phyloP scores from a whole-genome alignment of 2,888 invertebrate species.

The Rhimphoctona megacephalus region DNA sequence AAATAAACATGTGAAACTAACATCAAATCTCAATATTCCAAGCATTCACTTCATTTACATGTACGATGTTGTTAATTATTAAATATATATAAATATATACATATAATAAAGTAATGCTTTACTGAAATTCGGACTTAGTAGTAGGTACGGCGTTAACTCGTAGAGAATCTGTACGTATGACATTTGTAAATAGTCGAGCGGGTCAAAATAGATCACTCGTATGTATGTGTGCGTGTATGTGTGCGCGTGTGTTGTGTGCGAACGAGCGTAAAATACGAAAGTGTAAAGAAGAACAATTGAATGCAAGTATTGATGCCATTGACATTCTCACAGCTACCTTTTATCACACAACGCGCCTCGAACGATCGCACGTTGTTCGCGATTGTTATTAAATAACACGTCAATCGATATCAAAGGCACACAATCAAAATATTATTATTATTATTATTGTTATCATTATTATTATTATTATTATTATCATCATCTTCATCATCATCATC shows the following conservation, averaged over 20 bases:
- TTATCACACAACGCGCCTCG: conserved; percentile 68
- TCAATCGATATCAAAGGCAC: conserved; percentile 67
- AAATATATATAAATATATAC: conserved; percentile 73
- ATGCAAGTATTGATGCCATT: conserved; percentile 75
- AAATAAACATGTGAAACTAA: conserved; percentile 73
- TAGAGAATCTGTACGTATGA: conserved; percentile 78
- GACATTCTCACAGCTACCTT: conserved; percentile 76
- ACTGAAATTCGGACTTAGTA: conserved; percentile 82
- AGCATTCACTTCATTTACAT: conserved; percentile 82
- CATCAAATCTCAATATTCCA: conserved; percentile 82
- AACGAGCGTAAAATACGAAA: conserved; percentile 61
- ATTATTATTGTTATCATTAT: conserved; percentile 51
- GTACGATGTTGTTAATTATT: conserved; percentile 82
- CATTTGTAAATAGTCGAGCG: conserved; percentile 78
- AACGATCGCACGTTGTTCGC: conserved; percentile 30
- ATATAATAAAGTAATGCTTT: conserved; percentile 81
- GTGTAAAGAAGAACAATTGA: conserved; percentile 69
- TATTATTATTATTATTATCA: background rate
- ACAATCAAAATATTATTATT: conserved; percentile 68
- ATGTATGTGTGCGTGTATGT: background rate
- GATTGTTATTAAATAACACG: conserved; percentile 27
- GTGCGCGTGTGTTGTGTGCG: conserved; percentile 14
- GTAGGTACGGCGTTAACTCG: conserved; percentile 78
- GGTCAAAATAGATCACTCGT: background rate
- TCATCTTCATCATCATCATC: background rate